Evolutionary conservation across 2,113 vertebrate species (phyloP), one percentile per base, ranked within the genome.

Genomic region (Cryptotis parvus): DNA sequence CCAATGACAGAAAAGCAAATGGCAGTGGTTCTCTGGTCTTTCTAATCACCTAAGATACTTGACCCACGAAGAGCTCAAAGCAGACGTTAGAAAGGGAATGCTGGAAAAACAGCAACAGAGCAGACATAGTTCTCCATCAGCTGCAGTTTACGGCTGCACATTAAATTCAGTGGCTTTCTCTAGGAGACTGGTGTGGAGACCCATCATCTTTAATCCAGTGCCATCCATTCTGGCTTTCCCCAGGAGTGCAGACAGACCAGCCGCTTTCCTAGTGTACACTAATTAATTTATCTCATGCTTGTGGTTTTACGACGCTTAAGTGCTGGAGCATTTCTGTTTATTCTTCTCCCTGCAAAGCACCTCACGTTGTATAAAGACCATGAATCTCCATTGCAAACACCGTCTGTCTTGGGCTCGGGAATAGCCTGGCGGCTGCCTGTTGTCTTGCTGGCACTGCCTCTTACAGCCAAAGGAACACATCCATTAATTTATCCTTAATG

Each of bases 251-350:
- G 88, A 90, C 80, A 93, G 92, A 92, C 88, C 74, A 90, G 96
- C 91, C 89, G 52, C 93, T 93, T 95, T 96, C 87, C 87, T 86
- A 74, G 92, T 75, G 89, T 94, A 95, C 89, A 55, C 93, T 96
- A 96, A 96, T 96, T 96, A 96, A 96, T 96, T 94, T 95, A 96
- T 95, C 94, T 94, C 95, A 91, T 95, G 95, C 93, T 97, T 94
- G 94, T 94, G 94, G 94, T 95, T 97, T 96, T 96, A 94, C 0
- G 49, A 76, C 1, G 41, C 94, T 68, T 94, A 96, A 96, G 93
- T 96, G 93, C 95, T 84, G 92, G 87, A 95, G 92, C 93, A 86
- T 95, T 94, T 95, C 96, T 96, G 96, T 96, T 95, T 93, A 94
- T 96, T 96, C 89, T 95, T 95, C 92, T 93, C 84, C 92, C 91